Base-by-base conservation (phyloP, 2,888 invertebrate species). In the Parascotia fuliginaria region DNA sequence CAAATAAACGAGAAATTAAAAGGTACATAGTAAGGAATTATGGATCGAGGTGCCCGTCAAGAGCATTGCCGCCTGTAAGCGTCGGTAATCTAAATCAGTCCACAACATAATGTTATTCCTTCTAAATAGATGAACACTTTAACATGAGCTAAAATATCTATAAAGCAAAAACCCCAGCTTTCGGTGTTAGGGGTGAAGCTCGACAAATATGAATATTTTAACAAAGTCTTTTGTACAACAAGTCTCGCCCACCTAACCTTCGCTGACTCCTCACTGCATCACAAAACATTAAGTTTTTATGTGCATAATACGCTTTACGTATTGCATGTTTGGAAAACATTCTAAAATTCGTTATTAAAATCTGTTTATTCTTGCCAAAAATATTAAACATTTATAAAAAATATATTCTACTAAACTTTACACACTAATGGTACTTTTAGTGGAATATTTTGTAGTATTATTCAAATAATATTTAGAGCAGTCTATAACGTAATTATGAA, bases 161-260 rank as follows among this genome's bases (percentile, higher is more conserved):
- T 31, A 28, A 32, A 42, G 41, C 40, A 44, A 7, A 61, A 65
- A 47, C 61, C 65, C 55, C 69, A 53, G 41, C 53, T 46, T 55
- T 56, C n/a, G n/a, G n/a, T n/a, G n/a, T n/a, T 29, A 66, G 45
- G 62, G 59, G 41, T 61, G 47, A 15, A 42, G 51, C 72, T 53
- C 56, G 53, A 58, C 41, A 64, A 75, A 77, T 77, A 80, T 80
- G 76, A 81, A 82, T 81, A 81, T 81, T 79, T 79, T 63, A 79
- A 59, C 48, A 69, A 28, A 69, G 69, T 72, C 73, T 76, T 75
- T 79, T 78, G 73, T 75, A 70, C 73, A 67, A 72, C 67, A 65
- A 67, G 62, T 69, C 53, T 66, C 63, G 50, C 69, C 68, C 77
- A 72, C 69, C 75, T 72, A 60, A 63, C 60, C 58, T 37, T 13